Percentiles rank a stretch among this genome's conserved stretches.
These are phyloP conservation scores for Philereme vetulata DNA, from an alignment of 2,888 invertebrate species.

Conservation along the genomic window DNA sequence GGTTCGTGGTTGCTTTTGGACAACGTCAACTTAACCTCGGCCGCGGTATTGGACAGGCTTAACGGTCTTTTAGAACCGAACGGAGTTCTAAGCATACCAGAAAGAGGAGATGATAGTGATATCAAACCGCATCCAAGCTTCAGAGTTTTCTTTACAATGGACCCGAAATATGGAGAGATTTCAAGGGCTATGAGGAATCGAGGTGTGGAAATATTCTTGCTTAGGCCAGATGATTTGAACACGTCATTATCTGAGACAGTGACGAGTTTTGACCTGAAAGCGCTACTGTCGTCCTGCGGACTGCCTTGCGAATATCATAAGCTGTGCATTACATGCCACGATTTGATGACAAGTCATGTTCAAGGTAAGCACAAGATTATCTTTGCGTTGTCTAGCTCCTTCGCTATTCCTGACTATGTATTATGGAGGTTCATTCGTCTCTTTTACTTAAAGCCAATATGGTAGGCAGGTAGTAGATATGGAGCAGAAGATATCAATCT, in stretches of 20 bases:
- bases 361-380: slow-evolving; percentile 59
- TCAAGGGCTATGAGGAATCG: slow-evolving; percentile 99
- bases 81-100: slow-evolving; percentile 94
- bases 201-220: slow-evolving; percentile 92
- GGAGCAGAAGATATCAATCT: too few relatives aligned
- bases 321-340: slow-evolving; percentile 66
- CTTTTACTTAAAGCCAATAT: too few relatives aligned
- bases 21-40: slow-evolving; percentile 97
- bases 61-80: slow-evolving; percentile 97
- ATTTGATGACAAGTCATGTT: slow-evolving; percentile 69
- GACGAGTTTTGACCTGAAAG: slow-evolving; percentile 71
- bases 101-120: slow-evolving; percentile 92
- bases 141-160: slow-evolving; percentile 96
- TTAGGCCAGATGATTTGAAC: slow-evolving; percentile 63
- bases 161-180: slow-evolving; percentile 97
- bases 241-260: slow-evolving; percentile 61
- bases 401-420: neutral
- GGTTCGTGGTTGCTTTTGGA: slow-evolving; percentile 94
- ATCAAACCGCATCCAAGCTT: slow-evolving; percentile 95
- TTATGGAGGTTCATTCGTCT: too few relatives aligned
- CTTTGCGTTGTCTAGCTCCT: neutral
- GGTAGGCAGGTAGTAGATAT: too few relatives aligned
- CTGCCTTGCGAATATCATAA: slow-evolving; percentile 65
- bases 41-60: slow-evolving; percentile 97
- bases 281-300: slow-evolving; percentile 69